Evolutionary conservation across 2,888 invertebrate genomes (phyloP).

Genomic region (Melinopterus prodromus): DNA sequence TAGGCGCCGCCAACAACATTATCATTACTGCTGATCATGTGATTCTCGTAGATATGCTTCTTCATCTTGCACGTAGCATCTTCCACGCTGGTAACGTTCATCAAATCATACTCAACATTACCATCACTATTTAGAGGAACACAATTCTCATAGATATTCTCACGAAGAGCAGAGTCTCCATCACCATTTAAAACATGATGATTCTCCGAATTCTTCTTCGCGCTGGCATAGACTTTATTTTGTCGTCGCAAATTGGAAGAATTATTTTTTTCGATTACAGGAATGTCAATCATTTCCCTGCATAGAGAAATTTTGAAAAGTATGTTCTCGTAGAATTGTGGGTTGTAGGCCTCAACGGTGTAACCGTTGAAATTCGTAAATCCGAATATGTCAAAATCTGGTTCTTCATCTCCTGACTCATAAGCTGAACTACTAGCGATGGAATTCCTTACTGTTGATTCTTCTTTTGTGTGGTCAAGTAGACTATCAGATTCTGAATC

Average conservation of each 20-base stretch:
- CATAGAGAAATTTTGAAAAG: constrained; percentile 24
- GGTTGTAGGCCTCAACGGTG: constrained; percentile 13
- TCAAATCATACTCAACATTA: background rate
- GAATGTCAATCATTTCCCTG: background rate
- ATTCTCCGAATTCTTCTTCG: background rate
- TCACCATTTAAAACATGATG: background rate
- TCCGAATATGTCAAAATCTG: constrained; percentile 15
- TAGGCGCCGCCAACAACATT: constrained; percentile 4
- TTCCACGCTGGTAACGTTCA: background rate
- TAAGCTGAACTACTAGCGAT: background rate
- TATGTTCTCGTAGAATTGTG: constrained; percentile 20
- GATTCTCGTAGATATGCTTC: constrained; percentile 17
- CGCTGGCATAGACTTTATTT: background rate
- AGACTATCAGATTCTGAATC: background rate
- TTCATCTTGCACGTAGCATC: background rate
- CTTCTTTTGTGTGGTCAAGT: background rate
- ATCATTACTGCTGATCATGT: constrained; percentile 9
- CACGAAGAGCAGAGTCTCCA: constrained; percentile 12
- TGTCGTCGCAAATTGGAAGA: background rate
- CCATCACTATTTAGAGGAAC: constrained; percentile 11
- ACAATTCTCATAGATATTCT: constrained; percentile 12
- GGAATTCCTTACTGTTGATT: background rate
- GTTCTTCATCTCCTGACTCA: constrained; percentile 8
- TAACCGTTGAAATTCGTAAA: constrained; percentile 11
- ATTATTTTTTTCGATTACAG: background rate